Conservation (phyloP, 2,113 vertebrate genomes). For the Calidris pygmaea region DNA sequence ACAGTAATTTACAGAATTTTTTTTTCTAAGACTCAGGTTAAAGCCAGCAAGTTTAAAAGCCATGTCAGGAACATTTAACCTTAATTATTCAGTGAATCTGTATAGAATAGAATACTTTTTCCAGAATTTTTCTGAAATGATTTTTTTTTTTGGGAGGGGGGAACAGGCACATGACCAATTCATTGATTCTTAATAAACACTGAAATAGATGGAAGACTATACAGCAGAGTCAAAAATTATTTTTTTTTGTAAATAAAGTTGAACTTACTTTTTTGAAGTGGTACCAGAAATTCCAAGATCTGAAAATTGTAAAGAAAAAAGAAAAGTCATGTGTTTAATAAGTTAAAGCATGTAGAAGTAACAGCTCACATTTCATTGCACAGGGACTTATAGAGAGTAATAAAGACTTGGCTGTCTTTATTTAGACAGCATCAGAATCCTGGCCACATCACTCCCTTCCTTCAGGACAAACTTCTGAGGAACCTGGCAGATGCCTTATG, state of each 20-base stretch:
- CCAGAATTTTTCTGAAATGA: background rate
- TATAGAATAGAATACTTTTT: background rate
- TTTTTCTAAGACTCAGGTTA: background rate
- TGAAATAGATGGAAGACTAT: background rate
- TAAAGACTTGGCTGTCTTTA: background rate
- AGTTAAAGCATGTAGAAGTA: background rate
- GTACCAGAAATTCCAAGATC: slow-evolving; percentile 92
- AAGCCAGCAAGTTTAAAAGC: background rate
- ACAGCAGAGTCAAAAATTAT: background rate
- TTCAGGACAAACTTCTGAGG: background rate
- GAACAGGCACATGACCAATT: background rate
- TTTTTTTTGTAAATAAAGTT: background rate
- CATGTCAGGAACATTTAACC: background rate
- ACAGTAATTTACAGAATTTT: background rate
- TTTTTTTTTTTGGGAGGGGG: background rate
- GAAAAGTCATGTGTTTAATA: background rate
- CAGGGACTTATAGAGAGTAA: background rate
- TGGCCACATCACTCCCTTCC: background rate
- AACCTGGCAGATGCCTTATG: background rate
- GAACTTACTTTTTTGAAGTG: slow-evolving; percentile 92
- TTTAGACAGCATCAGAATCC: background rate
- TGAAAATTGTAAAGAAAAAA: slow-evolving; percentile 62
- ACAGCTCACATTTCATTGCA: background rate
- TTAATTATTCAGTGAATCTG: background rate
- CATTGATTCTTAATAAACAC: background rate